These are phyloP conservation scores for Limenitis camilla DNA, from an alignment of 2,888 invertebrate species.

Conservation along the genomic window DNA sequence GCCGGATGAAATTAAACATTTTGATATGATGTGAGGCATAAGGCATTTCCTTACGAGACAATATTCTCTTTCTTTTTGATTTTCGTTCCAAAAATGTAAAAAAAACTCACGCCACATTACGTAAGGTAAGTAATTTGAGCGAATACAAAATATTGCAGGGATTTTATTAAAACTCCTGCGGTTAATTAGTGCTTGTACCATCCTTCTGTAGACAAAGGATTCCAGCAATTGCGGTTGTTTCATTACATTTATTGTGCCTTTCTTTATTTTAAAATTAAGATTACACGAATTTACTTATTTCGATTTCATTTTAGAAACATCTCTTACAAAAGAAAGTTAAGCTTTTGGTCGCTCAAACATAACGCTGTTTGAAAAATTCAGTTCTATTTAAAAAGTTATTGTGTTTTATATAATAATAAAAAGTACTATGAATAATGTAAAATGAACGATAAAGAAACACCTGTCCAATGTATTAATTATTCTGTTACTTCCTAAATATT, in stretches of 20 bases:
- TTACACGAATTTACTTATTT: background rate
- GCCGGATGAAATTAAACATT: too few species aligned
- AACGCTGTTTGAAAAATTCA: too few species aligned
- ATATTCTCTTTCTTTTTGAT: background rate
- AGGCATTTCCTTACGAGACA: too few species aligned
- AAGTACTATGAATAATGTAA: too few species aligned
- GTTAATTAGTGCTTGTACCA: constrained; percentile 8
- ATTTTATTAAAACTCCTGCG: constrained; percentile 10
- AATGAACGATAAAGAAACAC: too few species aligned
- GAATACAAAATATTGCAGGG: constrained; percentile 4
- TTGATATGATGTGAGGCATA: too few species aligned
- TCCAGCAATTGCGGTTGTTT: constrained; percentile 5
- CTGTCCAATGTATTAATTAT: too few species aligned
- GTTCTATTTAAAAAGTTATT: too few species aligned
- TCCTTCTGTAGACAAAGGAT: constrained; percentile 9
- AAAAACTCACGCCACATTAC: constrained; percentile 1
- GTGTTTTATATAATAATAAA: too few species aligned
- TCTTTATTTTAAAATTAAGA: constrained; percentile 5
- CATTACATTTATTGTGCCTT: constrained; percentile 4
- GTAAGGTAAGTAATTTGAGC: constrained; percentile 6
- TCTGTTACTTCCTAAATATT: too few species aligned
- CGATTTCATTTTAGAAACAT: background rate
- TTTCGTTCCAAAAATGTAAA: background rate
- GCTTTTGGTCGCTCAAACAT: too few species aligned
- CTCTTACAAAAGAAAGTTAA: too few species aligned